phyloP scores from a whole-genome alignment of 2,797 vertebrate species.

The Bradypodion pumilum region DNA sequence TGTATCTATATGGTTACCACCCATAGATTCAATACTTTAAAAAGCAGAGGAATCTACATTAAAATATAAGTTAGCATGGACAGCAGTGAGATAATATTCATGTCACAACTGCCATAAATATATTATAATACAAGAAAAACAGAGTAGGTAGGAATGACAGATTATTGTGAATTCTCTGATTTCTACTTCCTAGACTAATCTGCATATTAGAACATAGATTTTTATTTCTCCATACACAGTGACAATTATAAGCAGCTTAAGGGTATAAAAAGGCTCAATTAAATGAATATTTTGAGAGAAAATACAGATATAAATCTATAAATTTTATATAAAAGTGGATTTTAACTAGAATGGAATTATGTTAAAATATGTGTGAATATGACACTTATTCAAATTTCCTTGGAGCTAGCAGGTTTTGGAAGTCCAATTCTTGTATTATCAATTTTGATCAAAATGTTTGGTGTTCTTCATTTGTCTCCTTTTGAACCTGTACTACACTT shows the following conservation, averaged over 20 bases:
- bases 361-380: neutral
- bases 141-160: neutral
- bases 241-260: neutral
- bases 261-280: neutral
- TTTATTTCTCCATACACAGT: neutral
- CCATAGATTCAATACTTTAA: slow-evolving; percentile 54
- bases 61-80: slow-evolving; percentile 17
- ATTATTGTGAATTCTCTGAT: neutral
- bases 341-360: neutral
- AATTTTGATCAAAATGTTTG: neutral
- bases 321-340: neutral
- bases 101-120: neutral
- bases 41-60: slow-evolving; percentile 53
- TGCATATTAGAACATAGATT: too few relatives aligned
- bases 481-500: neutral
- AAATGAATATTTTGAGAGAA: neutral
- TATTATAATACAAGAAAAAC: slow-evolving; percentile 1
- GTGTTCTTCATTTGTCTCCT: too few relatives aligned
- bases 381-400: neutral
- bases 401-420: too few relatives aligned
- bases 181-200: neutral
- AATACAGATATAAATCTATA: neutral
- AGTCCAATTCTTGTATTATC: neutral
- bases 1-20: slow-evolving; percentile 63
- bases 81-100: neutral